Percentiles rank a stretch among this genome's conserved stretches.
These are phyloP conservation scores for Acrocephalus scirpaceus DNA, from an alignment of 2,797 vertebrate species.

Conservation along the genomic window DNA sequence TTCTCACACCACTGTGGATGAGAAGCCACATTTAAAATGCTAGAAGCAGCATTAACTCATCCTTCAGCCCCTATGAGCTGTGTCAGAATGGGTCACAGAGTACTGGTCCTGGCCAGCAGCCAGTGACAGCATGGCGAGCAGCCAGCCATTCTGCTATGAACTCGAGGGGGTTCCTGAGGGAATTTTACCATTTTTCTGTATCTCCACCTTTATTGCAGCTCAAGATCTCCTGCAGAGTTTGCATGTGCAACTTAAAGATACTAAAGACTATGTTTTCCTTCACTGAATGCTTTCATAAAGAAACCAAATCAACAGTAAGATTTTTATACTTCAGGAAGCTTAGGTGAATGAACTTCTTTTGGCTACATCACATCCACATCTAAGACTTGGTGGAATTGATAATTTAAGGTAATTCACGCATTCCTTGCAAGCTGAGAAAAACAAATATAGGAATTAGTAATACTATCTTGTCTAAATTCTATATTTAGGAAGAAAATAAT, in stretches of 20 bases:
- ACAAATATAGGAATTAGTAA: neutral
- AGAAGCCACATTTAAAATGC: neutral
- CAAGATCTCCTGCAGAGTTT: neutral
- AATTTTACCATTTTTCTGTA: neutral
- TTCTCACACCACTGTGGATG: neutral
- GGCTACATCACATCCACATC: neutral
- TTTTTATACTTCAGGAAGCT: neutral
- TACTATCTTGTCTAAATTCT: neutral
- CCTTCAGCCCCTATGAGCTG: neutral
- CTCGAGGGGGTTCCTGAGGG: neutral
- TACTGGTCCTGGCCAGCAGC: slow-evolving; percentile 21
- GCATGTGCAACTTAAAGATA: neutral
- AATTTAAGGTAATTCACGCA: neutral
- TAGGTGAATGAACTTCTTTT: neutral
- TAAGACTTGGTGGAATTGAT: neutral
- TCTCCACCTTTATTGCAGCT: neutral
- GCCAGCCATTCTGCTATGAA: slow-evolving; percentile 2
- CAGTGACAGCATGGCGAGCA: neutral
- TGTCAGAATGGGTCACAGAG: slow-evolving; percentile 5
- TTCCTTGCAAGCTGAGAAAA: slow-evolving; percentile 1
- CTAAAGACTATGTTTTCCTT: neutral
- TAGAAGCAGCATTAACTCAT: slow-evolving; percentile 28
- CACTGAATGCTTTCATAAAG: neutral
- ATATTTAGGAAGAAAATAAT: slow-evolving; percentile 9
- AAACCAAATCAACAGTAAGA: neutral